Conservation (phyloP, 2,888 invertebrate species). For the Trimorus sp. region DNA sequence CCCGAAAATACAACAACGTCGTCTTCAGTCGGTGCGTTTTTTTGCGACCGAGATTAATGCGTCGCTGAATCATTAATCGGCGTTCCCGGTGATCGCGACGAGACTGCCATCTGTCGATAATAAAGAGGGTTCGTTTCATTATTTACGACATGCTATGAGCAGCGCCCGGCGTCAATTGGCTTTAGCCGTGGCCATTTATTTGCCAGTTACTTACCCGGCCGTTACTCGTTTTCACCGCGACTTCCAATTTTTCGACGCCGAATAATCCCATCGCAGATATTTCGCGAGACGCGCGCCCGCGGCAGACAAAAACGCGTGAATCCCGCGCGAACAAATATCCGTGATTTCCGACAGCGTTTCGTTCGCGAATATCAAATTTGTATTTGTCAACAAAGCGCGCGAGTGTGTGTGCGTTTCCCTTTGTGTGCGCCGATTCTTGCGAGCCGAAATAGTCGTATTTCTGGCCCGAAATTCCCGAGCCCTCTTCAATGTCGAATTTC, state of each 20-base stretch:
- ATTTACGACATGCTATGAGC: conserved; percentile 39
- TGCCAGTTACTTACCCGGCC: conserved; percentile 46
- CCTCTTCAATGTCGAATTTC: conserved; percentile 1
- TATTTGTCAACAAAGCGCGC: background rate
- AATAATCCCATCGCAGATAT: conserved; percentile 33
- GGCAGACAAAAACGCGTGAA: conserved; percentile 16
- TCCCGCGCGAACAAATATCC: conserved; percentile 21
- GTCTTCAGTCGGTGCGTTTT: conserved; percentile 4
- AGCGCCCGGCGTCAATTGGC: conserved; percentile 40
- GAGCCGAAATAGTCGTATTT: too few species aligned
- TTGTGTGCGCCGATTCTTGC: too few species aligned
- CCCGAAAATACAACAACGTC: conserved; percentile 28
- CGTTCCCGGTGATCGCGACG: conserved; percentile 25
- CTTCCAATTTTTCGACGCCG: conserved; percentile 46
- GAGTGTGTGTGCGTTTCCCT: too few species aligned
- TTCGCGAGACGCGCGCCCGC: conserved; percentile 21
- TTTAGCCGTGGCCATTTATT: conserved; percentile 50
- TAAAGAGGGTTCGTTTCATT: conserved; percentile 41
- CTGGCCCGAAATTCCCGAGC: too few species aligned
- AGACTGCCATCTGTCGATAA: conserved; percentile 40
- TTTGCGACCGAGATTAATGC: conserved; percentile 24
- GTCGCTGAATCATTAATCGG: conserved; percentile 35
- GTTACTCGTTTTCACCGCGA: conserved; percentile 36
- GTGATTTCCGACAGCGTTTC: conserved; percentile 27
- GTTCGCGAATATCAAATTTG: conserved; percentile 15